These are phyloP conservation scores for Spicauda simplicius DNA, from an alignment of 2,888 invertebrate genomes.

Conservation along the genomic window DNA sequence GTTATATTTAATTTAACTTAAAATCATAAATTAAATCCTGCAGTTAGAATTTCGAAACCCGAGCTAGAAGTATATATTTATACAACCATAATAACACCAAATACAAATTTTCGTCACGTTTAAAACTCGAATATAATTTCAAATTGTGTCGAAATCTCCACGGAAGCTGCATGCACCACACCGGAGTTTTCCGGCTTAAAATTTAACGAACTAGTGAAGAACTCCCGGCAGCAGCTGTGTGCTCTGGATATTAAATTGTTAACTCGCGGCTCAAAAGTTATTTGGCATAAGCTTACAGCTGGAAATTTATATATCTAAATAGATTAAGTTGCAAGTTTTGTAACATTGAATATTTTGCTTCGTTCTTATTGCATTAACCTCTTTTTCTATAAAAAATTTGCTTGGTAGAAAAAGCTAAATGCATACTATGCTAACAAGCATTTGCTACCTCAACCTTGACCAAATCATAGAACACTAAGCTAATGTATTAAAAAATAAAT, in stretches of 20 bases:
- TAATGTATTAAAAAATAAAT: too few relatives aligned
- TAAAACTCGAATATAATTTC: neutral
- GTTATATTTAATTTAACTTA: too few relatives aligned
- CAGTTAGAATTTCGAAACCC: too few relatives aligned
- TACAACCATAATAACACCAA: neutral
- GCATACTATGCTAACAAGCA: too few relatives aligned
- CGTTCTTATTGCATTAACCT: too few relatives aligned
- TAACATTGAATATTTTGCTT: too few relatives aligned
- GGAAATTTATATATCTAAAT: neutral
- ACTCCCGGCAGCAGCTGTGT: constrained; percentile 23
- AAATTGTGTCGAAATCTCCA: constrained; percentile 8
- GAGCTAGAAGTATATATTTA: neutral
- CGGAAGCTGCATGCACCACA: neutral
- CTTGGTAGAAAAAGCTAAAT: too few relatives aligned
- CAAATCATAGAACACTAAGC: too few relatives aligned
- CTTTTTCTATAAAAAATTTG: too few relatives aligned
- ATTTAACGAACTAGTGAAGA: constrained; percentile 25
- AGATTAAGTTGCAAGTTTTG: neutral
- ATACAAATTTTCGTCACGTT: neutral
- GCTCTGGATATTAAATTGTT: constrained; percentile 31
- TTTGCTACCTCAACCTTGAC: too few relatives aligned
- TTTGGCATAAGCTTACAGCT: neutral
- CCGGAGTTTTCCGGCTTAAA: constrained; percentile 21
- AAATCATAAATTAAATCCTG: too few relatives aligned
- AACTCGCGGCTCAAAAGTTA: constrained; percentile 19